These are phyloP conservation scores for Somateria mollissima DNA, from an alignment of 2,797 vertebrate genomes.

Conservation along the genomic window DNA sequence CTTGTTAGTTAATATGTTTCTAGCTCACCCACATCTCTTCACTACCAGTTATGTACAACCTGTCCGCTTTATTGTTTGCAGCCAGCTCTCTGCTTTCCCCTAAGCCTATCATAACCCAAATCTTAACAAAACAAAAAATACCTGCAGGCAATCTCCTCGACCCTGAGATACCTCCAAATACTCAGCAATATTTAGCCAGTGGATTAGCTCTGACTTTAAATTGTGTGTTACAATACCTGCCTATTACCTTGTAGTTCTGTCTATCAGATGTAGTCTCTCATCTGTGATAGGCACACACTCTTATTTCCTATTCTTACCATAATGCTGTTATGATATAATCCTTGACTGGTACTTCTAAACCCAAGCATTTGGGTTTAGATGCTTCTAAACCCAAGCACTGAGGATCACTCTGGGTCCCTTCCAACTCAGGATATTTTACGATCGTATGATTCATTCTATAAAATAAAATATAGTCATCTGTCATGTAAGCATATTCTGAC, in stretches of 20 bases:
- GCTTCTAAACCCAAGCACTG: background rate
- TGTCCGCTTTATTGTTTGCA: background rate
- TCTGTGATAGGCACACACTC: background rate
- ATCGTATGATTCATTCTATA: background rate
- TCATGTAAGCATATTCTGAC: background rate
- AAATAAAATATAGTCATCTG: background rate
- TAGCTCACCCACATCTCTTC: background rate
- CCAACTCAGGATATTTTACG: too few relatives aligned
- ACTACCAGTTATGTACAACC: background rate
- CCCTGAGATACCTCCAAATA: background rate
- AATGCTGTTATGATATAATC: background rate
- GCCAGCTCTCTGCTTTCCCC: background rate
- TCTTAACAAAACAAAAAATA: background rate
- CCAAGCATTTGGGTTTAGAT: too few relatives aligned
- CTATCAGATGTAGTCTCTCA: background rate
- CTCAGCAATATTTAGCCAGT: background rate
- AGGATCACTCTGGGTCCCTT: too few relatives aligned
- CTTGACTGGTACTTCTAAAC: background rate
- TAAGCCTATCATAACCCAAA: background rate
- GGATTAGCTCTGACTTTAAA: background rate
- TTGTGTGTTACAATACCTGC: background rate
- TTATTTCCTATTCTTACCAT: background rate
- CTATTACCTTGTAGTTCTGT: background rate
- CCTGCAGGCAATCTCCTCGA: background rate
- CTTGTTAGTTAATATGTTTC: background rate